Percentiles rank a stretch among this genome's conserved stretches.
phyloP scores from a whole-genome alignment of 2,797 vertebrate genomes.

The Falco naumanni region DNA sequence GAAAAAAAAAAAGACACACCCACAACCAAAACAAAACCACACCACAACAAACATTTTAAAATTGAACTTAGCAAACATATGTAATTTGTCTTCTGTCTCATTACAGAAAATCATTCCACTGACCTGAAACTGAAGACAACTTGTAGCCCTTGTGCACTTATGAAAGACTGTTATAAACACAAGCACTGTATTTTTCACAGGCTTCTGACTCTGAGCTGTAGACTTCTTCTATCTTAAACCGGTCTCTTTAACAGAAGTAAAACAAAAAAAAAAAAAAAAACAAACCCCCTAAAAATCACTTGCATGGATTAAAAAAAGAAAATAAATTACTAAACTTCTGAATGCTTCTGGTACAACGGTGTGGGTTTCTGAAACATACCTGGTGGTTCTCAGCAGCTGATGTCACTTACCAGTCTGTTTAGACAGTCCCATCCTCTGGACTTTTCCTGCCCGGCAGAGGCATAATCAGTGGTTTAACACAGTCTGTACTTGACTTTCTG shows the following conservation, averaged over 20 bases:
- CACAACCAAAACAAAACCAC: not conserved
- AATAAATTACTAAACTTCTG: not conserved
- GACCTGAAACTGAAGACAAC: not conserved
- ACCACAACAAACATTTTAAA: not conserved
- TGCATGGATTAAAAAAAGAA: not conserved
- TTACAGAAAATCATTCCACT: not conserved
- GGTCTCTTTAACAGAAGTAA: not conserved
- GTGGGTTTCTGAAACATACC: not conserved
- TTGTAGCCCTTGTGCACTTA: not conserved
- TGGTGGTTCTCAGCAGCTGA: not conserved
- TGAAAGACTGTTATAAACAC: not conserved
- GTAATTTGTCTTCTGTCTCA: not conserved
- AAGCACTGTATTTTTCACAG: not conserved
- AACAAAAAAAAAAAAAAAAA: not conserved
- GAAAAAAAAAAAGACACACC: not conserved
- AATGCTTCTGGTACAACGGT: not conserved
- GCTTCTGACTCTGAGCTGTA: not conserved
- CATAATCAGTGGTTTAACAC: not conserved
- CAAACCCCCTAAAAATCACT: fast-evolving
- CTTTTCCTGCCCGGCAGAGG: not conserved
- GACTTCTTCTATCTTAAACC: not conserved
- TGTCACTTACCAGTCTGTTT: not conserved
- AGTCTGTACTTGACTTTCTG: not conserved
- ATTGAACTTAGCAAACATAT: not conserved
- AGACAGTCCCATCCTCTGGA: not conserved